These are phyloP conservation scores for Leuciscus waleckii DNA, from an alignment of 2,797 vertebrate species.

Conservation along the genomic window DNA sequence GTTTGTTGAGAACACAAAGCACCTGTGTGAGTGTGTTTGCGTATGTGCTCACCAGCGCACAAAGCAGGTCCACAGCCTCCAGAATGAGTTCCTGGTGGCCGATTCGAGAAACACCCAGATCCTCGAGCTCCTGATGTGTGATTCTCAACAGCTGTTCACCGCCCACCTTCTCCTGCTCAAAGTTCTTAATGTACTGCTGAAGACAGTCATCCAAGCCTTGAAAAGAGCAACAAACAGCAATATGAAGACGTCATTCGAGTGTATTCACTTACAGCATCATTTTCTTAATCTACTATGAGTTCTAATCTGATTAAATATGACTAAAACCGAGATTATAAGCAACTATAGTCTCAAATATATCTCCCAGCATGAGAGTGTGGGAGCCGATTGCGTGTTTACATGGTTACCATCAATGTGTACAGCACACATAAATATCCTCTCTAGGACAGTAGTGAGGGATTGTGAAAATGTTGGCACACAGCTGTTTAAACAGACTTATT, in stretches of 20 bases:
- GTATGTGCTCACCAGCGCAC: constrained; percentile 89
- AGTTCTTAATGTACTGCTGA: constrained; percentile 98
- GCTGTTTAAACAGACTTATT: constrained; percentile 56
- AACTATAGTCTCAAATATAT: constrained; percentile 7
- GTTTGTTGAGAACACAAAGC: background rate
- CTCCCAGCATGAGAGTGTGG: constrained; percentile 12
- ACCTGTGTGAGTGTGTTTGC: constrained; percentile 15
- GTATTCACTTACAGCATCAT: background rate
- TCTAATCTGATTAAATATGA: constrained; percentile 12
- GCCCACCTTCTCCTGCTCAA: constrained; percentile 96
- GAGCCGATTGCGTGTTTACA: background rate
- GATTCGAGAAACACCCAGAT: constrained; percentile 95
- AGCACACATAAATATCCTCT: constrained; percentile 18
- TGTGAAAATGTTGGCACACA: constrained; percentile 45
- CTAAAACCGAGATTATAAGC: background rate
- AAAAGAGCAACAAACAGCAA: constrained; percentile 11
- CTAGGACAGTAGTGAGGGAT: constrained; percentile 7
- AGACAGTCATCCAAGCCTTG: constrained; percentile 97
- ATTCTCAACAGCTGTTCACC: constrained; percentile 96
- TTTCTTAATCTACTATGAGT: background rate
- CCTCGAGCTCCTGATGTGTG: constrained; percentile 98
- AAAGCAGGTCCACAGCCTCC: constrained; percentile 97
- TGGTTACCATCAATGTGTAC: constrained; percentile 21
- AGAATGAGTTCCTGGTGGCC: constrained; percentile 98
- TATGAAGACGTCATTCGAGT: background rate